Base-by-base conservation (phyloP, 2,797 vertebrate species). In the Sardinella longiceps region DNA sequence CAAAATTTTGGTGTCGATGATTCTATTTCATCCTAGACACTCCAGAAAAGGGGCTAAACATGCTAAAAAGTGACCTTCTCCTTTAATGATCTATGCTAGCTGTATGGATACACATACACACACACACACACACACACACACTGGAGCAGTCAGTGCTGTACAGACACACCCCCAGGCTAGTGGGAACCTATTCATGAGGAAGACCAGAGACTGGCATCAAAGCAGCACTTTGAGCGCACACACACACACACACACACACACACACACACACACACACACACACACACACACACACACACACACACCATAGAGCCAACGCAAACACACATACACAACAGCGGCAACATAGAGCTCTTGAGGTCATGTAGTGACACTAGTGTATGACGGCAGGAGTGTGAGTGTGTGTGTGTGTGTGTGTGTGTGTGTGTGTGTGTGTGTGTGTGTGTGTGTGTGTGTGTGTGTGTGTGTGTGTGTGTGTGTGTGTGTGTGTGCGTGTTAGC, bases 251-350 rank as follows among this genome's bases (percentile, higher is more conserved):
- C n/a, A 63, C 58, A 63, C 33, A 28, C 70, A 12, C 37, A 6
- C 56, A 46, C 56, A 20, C 39, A 20, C 37, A 77, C 45, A n/a
- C 28, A 77, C 15, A 15, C 45, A 66, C 23, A 70, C 43, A 30
- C n/a, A 83, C 58, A 23, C n/a, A 83, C 58, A 63, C 58, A 63
- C 58, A 63, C 58, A 63, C n/a, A 63, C 58, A 66, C 63, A 66
- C 63, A 66, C 63, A 30, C 10, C 6, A 66, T 28, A 66, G 28
- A 12, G 15, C 15, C 18, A 0, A 70, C 63, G 37, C 25, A 70
- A 14, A 15, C 58, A 63, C 58, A 63, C n/a, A 63, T n/a, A 66
- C 63, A 66, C 63, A 66, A n/a, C n/a, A n/a, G n/a, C n/a, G n/a
- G n/a, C 63, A 30, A 9, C 6, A 66, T 28, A 66, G 28, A 12